Evolutionary conservation across 2,113 vertebrate genomes (phyloP).

Genomic region (Leucopsar rothschildi): DNA sequence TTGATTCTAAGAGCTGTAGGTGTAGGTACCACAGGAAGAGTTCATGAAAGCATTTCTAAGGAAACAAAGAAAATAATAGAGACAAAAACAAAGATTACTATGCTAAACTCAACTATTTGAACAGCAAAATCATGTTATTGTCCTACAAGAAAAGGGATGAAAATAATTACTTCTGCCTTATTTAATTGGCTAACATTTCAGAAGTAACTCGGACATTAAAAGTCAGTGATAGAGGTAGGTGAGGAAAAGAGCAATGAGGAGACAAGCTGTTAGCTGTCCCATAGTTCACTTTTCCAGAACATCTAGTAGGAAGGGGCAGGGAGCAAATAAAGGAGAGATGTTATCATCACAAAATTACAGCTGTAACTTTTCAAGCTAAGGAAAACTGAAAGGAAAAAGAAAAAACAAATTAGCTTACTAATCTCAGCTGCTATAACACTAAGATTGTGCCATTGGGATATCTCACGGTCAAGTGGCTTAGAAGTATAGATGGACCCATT

Average conservation of each 20-base stretch:
- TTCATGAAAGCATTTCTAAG: neutral
- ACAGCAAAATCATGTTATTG: neutral
- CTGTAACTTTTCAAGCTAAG: neutral
- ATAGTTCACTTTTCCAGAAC: neutral
- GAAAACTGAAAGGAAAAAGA: neutral
- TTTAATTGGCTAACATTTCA: neutral
- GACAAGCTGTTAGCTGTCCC: neutral
- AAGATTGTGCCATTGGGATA: conserved; percentile 83
- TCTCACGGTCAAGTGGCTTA: conserved; percentile 80
- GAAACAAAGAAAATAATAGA: neutral
- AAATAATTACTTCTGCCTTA: neutral
- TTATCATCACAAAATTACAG: neutral
- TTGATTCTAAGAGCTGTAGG: neutral
- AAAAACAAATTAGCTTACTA: conserved; percentile 71
- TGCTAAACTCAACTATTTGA: neutral
- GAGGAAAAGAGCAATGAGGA: neutral
- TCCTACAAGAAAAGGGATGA: neutral
- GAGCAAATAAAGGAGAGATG: neutral
- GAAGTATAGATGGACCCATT: conserved; percentile 82
- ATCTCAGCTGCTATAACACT: conserved; percentile 82
- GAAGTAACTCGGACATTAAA: neutral
- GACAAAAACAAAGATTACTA: neutral
- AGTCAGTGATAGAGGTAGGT: neutral
- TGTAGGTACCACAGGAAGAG: neutral
- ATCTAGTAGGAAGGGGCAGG: neutral